phyloP scores from a whole-genome alignment of 2,888 invertebrate species.

The Sturmia bella region DNA sequence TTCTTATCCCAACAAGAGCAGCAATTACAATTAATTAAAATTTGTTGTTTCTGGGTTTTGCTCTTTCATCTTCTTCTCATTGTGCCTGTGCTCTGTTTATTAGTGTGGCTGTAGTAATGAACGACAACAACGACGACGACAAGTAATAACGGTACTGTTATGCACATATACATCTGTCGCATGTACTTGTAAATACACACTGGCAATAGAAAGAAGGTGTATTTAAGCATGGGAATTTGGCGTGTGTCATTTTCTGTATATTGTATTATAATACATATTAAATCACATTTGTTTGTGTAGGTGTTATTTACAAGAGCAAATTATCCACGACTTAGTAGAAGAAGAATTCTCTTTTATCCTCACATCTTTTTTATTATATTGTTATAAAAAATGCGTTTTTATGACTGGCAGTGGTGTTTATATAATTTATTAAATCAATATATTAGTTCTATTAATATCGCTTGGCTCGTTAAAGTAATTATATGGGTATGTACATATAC shows the following conservation, averaged over 20 bases:
- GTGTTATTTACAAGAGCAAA: constrained; percentile 1
- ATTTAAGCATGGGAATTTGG: not conserved
- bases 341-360: not conserved
- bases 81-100: not conserved
- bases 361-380: not conserved
- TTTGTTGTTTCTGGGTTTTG: constrained; percentile 48
- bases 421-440: constrained; percentile 41
- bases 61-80: not conserved
- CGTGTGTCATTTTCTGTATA: constrained; percentile 6
- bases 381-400: constrained; percentile 13
- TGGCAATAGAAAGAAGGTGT: not conserved
- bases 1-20: constrained; percentile 43
- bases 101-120: not conserved
- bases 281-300: constrained; percentile 15
- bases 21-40: constrained; percentile 64
- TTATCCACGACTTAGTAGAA: not conserved
- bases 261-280: not conserved
- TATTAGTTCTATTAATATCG: constrained; percentile 28
- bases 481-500: no score
- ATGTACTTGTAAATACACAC: not conserved
- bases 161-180: not conserved
- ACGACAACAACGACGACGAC: constrained; percentile 7
- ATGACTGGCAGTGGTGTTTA: not conserved
- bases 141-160: constrained; percentile 21
- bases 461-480: constrained; percentile 16